Conservation (phyloP, 2,113 vertebrate genomes). For the Limnothrissa miodon region DNA sequence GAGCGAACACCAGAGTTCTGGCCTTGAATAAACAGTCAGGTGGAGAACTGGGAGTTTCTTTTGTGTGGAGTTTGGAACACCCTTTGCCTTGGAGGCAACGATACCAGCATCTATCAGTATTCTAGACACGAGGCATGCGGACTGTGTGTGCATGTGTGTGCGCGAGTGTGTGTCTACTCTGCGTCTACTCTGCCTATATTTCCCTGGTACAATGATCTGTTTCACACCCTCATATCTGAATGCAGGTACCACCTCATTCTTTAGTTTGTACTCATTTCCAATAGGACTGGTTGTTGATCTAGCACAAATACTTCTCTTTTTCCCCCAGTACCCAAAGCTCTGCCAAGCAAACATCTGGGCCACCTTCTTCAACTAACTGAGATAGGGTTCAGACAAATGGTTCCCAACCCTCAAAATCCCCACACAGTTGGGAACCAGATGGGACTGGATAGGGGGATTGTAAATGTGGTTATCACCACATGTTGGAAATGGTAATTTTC, state of each 20-base stretch:
- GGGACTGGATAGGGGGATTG: not conserved
- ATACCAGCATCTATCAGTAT: not conserved
- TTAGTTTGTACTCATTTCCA: not conserved
- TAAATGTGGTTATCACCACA: not conserved
- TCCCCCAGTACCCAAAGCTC: not conserved
- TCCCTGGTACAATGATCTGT: not conserved
- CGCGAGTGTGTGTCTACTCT: not conserved
- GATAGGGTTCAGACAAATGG: not conserved
- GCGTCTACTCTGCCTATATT: not conserved
- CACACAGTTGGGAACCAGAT: not conserved
- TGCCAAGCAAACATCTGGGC: not conserved
- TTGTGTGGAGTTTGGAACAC: not conserved
- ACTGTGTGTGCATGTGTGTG: not conserved
- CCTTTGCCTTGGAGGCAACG: not conserved
- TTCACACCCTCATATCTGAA: not conserved
- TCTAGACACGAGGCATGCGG: not conserved
- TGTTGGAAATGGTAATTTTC: too few species aligned
- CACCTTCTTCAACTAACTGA: not conserved
- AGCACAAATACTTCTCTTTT: not conserved
- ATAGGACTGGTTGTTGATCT: not conserved
- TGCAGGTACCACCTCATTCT: not conserved
- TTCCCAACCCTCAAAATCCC: not conserved
- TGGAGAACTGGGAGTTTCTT: not conserved
- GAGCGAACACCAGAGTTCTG: not conserved
- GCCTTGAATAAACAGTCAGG: not conserved